A percentile compares a stretch with the other conserved stretches of the same genome.
These are phyloP conservation scores for Chironomus tentans DNA, from an alignment of 2,888 invertebrate species.

Conservation along the genomic window DNA sequence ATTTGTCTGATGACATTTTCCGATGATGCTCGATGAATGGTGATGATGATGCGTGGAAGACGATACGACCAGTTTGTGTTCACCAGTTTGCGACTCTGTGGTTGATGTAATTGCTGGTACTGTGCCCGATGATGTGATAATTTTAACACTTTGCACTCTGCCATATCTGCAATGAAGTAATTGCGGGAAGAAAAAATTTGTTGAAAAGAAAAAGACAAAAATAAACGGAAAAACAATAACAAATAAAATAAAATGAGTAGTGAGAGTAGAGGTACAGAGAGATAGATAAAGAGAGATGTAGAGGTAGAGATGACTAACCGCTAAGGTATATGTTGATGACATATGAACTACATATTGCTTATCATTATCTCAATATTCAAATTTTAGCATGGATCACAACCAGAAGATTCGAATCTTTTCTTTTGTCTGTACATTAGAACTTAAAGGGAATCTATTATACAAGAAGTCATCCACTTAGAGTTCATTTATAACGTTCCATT, in stretches of 20 bases:
- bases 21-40: neutral
- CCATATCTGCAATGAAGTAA: constrained; percentile 68
- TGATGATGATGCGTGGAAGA: constrained; percentile 12
- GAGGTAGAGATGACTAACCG: no score
- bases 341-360: no score
- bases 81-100: constrained; percentile 5
- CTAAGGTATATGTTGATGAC: no score
- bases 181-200: constrained; percentile 23
- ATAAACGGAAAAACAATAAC: neutral
- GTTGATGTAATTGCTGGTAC: constrained; percentile 30
- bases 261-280: neutral
- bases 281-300: neutral
- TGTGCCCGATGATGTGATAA: constrained; percentile 53
- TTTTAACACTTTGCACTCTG: constrained; percentile 93
- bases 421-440: no score
- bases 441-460: no score
- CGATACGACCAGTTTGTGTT: constrained; percentile 7
- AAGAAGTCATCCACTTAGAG: no score
- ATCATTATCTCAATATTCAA: no score
- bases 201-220: constrained; percentile 26
- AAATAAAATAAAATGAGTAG: neutral
- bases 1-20: neutral
- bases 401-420: no score
- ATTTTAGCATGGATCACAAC: no score
- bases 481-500: no score